Conservation (phyloP, 2,888 invertebrate genomes). For the Marronus borbonicus region DNA sequence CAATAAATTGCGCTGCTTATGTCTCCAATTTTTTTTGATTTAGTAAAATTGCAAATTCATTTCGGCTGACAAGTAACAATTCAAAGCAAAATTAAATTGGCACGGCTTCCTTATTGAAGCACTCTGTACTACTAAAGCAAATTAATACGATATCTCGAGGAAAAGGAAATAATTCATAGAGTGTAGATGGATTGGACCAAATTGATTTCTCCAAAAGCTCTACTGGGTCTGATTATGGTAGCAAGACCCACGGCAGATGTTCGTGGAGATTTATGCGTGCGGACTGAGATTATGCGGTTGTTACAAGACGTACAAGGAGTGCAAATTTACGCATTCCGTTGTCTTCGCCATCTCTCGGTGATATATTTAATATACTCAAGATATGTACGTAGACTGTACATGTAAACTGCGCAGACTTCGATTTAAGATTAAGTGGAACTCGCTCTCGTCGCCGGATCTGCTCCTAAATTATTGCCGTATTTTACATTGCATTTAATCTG, state of each 20-base stretch:
- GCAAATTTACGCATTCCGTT: conserved; percentile 57
- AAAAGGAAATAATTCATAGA: conserved; percentile 39
- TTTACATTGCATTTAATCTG: conserved; percentile 42
- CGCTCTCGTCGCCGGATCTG: conserved; percentile 10
- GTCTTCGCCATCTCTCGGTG: conserved; percentile 45
- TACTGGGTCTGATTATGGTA: conserved; percentile 56
- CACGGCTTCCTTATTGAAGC: too few relatives aligned
- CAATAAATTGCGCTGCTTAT: neutral
- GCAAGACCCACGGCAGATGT: conserved; percentile 58
- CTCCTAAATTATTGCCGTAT: conserved; percentile 39
- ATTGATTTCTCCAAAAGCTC: conserved; percentile 52
- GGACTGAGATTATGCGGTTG: conserved; percentile 58
- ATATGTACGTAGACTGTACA: conserved; percentile 18
- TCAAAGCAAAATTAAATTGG: too few relatives aligned
- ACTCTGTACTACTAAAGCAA: neutral
- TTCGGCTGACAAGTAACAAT: too few relatives aligned
- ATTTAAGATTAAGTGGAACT: conserved; percentile 46
- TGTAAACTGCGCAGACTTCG: conserved; percentile 5
- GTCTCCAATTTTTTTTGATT: too few relatives aligned
- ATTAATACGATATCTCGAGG: conserved; percentile 29
- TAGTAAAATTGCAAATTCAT: too few relatives aligned
- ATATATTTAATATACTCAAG: conserved; percentile 38
- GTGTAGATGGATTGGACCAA: conserved; percentile 48
- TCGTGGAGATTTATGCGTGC: conserved; percentile 57
- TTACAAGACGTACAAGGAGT: conserved; percentile 53